Evolutionary conservation across 2,888 invertebrate species (phyloP).

Genomic region (Galerucella nymphaeae): DNA sequence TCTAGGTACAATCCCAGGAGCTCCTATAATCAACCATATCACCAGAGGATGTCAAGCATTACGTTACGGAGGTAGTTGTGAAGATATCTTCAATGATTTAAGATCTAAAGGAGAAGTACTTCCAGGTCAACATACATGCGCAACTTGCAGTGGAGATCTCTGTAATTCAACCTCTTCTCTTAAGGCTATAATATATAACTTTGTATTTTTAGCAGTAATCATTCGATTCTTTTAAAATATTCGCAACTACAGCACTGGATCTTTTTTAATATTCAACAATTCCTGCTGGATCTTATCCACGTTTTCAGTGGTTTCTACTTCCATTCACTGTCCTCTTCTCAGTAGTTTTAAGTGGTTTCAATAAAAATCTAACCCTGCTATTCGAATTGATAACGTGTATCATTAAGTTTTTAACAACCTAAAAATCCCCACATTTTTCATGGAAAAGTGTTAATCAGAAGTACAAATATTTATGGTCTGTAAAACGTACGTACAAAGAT

Average conservation of each 20-base stretch:
- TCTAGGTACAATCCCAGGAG: conserved; percentile 50
- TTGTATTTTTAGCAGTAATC: conserved; percentile 4
- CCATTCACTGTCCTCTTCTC: no score
- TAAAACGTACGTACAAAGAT: neutral
- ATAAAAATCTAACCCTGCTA: no score
- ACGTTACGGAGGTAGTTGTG: conserved; percentile 56
- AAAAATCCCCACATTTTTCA: neutral
- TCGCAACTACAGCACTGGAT: neutral
- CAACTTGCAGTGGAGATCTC: conserved; percentile 56
- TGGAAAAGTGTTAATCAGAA: neutral
- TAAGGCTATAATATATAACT: conserved; percentile 15
- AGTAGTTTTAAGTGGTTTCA: no score
- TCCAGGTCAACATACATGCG: conserved; percentile 57
- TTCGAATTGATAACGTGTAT: no score
- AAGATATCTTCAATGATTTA: conserved; percentile 57
- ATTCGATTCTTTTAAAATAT: neutral
- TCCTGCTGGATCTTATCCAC: neutral
- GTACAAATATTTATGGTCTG: conserved; percentile 8
- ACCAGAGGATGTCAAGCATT: conserved; percentile 57
- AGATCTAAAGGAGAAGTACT: conserved; percentile 50
- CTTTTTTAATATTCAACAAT: neutral
- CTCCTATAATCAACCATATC: conserved; percentile 48
- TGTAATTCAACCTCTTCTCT: conserved; percentile 49
- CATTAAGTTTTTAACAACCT: neutral
- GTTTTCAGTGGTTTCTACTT: neutral